These are phyloP conservation scores for Clostera curtula DNA, from an alignment of 2,888 invertebrate species.

Conservation along the genomic window DNA sequence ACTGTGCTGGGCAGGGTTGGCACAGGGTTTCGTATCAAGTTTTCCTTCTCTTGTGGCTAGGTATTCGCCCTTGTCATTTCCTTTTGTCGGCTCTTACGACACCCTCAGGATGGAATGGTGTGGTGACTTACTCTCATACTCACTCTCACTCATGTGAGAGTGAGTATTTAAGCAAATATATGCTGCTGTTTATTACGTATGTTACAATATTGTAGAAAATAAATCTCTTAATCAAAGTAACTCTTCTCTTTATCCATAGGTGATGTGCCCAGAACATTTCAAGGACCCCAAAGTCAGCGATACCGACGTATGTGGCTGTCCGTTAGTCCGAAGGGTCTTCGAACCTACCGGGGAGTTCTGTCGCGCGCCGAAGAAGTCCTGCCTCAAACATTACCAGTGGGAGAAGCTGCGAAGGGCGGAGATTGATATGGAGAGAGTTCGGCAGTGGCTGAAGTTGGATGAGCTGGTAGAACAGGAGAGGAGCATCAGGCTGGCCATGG, in stretches of 20 bases:
- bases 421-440: constrained; percentile 94
- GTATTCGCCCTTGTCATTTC: too few species aligned
- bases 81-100: too few species aligned
- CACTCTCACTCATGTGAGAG: too few species aligned
- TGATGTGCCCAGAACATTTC: constrained; percentile 97
- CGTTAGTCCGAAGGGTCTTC: constrained; percentile 89
- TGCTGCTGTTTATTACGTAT: too few species aligned
- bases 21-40: too few species aligned
- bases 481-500: constrained; percentile 83
- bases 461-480: constrained; percentile 96
- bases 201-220: too few species aligned
- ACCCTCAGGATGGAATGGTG: too few species aligned
- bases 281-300: constrained; percentile 94
- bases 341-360: constrained; percentile 91
- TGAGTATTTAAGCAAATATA: too few species aligned
- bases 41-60: too few species aligned
- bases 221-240: background rate
- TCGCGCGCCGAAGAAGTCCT: constrained; percentile 89
- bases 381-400: constrained; percentile 95
- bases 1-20: too few species aligned
- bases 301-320: constrained; percentile 94
- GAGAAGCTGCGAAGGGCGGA: constrained; percentile 95
- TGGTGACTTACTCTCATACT: too few species aligned
- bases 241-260: constrained; percentile 30
- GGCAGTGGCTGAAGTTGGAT: constrained; percentile 95